Evolutionary conservation across 2,113 vertebrate species (phyloP).

Genomic region (Hucho hucho): DNA sequence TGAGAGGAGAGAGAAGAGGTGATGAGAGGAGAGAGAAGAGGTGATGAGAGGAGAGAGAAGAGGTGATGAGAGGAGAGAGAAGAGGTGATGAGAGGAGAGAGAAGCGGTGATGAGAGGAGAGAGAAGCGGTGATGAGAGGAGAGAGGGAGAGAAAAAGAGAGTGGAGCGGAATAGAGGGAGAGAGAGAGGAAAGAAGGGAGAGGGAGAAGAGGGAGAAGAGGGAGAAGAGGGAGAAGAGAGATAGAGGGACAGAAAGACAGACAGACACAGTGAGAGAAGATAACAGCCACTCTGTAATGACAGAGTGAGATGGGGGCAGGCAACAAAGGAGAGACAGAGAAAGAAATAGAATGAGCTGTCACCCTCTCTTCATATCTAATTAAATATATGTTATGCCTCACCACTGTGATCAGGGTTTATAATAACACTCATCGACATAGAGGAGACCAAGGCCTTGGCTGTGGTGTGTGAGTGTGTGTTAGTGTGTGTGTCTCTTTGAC

Average conservation of each 20-base stretch:
- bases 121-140: neutral
- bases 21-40: neutral
- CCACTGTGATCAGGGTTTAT: too few relatives aligned
- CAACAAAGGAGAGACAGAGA: neutral
- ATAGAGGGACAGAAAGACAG: too few relatives aligned
- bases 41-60: neutral
- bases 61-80: neutral
- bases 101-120: neutral
- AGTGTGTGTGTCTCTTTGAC: conserved; percentile 11
- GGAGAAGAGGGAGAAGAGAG: neutral
- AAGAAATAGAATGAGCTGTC: neutral
- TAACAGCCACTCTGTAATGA: too few relatives aligned
- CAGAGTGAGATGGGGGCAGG: too few relatives aligned
- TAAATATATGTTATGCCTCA: too few relatives aligned
- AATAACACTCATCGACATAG: too few relatives aligned
- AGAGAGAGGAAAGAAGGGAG: neutral
- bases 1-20: neutral
- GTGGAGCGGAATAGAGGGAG: neutral
- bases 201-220: neutral
- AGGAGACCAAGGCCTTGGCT: neutral
- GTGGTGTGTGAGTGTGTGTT: neutral
- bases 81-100: neutral
- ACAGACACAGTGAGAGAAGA: too few relatives aligned
- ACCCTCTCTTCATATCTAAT: too few relatives aligned
- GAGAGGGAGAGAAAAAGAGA: neutral